These are phyloP conservation scores for Podilymbus podiceps DNA, from an alignment of 2,113 vertebrate genomes.

Conservation along the genomic window DNA sequence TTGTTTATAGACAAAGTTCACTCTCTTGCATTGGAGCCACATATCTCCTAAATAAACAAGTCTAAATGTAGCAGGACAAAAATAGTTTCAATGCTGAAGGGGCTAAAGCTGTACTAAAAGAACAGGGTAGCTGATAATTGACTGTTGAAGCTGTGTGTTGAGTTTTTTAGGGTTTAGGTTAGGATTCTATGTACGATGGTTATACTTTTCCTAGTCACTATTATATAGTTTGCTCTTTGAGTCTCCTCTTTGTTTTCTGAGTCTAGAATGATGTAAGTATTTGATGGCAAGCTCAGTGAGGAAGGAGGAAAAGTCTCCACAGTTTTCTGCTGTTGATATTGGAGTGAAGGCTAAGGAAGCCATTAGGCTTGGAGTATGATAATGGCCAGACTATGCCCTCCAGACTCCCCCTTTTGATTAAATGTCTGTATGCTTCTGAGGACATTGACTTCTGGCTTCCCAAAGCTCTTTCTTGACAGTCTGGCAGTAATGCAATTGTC, in stretches of 20 bases:
- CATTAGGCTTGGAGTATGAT: not conserved
- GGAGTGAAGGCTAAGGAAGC: not conserved
- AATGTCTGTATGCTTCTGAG: not conserved
- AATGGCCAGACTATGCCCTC: not conserved
- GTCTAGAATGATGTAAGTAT: not conserved
- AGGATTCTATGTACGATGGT: not conserved
- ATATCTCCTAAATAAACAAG: not conserved
- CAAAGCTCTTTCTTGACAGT: not conserved
- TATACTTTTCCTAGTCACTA: not conserved
- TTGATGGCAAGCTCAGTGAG: not conserved
- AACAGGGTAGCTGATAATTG: not conserved
- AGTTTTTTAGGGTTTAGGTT: not conserved
- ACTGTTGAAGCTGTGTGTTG: not conserved
- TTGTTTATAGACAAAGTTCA: not conserved
- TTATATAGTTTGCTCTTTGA: not conserved
- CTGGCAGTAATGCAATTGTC: not conserved
- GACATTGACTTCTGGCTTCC: not conserved
- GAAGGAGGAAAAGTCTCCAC: not conserved
- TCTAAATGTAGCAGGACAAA: not conserved
- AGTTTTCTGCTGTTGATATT: not conserved
- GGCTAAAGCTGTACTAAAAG: not conserved
- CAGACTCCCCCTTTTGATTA: not conserved
- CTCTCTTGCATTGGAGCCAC: not conserved
- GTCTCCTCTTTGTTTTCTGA: not conserved
- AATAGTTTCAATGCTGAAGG: not conserved